These are phyloP conservation scores for Callimorpha dominula DNA, from an alignment of 2,888 invertebrate species.

Conservation along the genomic window DNA sequence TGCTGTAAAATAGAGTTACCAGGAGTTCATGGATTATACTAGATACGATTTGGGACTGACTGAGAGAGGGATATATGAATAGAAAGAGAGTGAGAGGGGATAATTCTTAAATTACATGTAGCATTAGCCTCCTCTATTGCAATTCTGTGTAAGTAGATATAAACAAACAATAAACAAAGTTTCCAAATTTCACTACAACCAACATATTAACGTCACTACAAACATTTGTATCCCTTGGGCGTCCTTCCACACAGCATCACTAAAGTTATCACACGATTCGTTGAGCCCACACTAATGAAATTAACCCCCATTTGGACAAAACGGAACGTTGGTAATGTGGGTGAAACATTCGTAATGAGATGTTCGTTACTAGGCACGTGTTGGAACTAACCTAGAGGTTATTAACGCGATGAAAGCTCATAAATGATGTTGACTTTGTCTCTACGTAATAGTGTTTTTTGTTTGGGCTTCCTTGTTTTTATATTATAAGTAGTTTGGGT, in stretches of 20 bases:
- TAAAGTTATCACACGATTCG: slow-evolving; percentile 86
- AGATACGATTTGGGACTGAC: too few relatives aligned
- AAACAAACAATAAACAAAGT: slow-evolving; percentile 25
- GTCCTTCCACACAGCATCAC: slow-evolving; percentile 78
- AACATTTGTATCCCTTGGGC: slow-evolving; percentile 74
- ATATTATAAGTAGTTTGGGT: not conserved
- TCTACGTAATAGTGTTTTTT: slow-evolving; percentile 31
- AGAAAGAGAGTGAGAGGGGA: not conserved
- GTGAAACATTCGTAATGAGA: slow-evolving; percentile 80
- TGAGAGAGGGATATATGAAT: not conserved
- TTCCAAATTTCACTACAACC: slow-evolving; percentile 31
- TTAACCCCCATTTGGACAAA: slow-evolving; percentile 79
- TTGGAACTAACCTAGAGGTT: slow-evolving; percentile 63
- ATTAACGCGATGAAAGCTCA: slow-evolving; percentile 52
- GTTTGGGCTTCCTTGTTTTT: slow-evolving; percentile 28
- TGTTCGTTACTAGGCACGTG: slow-evolving; percentile 75
- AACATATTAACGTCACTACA: slow-evolving; percentile 68
- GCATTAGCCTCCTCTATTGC: not conserved
- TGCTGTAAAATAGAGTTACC: too few relatives aligned
- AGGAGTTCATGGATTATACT: too few relatives aligned
- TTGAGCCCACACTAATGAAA: slow-evolving; percentile 84
- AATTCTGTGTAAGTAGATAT: not conserved
- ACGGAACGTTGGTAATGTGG: slow-evolving; percentile 71
- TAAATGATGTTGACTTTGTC: slow-evolving; percentile 42
- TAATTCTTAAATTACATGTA: not conserved